Percentiles rank a stretch among this genome's conserved stretches.
These are phyloP conservation scores for Verasper variegatus DNA, from an alignment of 2,113 vertebrate species.

Conservation along the genomic window DNA sequence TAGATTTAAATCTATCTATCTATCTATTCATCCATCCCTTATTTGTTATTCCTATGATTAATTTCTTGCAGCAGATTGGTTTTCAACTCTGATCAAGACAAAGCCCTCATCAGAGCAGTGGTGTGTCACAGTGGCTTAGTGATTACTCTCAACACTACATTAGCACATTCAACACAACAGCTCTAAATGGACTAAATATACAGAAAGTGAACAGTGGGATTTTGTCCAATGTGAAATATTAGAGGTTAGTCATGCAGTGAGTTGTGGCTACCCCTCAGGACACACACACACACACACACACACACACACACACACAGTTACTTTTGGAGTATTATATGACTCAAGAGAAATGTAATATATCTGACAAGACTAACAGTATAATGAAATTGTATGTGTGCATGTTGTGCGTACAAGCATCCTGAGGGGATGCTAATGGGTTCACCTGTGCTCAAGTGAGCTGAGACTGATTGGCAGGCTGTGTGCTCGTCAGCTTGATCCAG, in stretches of 20 bases:
- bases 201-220: slow-evolving; percentile 5
- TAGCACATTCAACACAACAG: too few species aligned
- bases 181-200: too few species aligned
- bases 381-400: background rate
- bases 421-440: slow-evolving; percentile 20
- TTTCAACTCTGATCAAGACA: background rate
- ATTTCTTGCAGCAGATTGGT: background rate
- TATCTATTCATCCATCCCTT: background rate
- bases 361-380: background rate
- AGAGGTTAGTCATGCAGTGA: background rate
- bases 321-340: background rate
- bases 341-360: background rate
- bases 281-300: background rate
- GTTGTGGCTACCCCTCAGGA: background rate
- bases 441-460: background rate
- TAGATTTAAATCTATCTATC: too few species aligned
- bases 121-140: too few species aligned
- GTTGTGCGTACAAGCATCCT: background rate
- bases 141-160: too few species aligned
- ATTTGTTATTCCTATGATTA: background rate
- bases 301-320: too few species aligned
- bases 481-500: slow-evolving; percentile 14
- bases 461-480: slow-evolving; percentile 16
- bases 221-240: slow-evolving; percentile 14
- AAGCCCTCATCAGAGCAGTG: too few species aligned